phyloP scores from a whole-genome alignment of 2,113 vertebrate species.

The Pelvicachromis taeniatus region DNA sequence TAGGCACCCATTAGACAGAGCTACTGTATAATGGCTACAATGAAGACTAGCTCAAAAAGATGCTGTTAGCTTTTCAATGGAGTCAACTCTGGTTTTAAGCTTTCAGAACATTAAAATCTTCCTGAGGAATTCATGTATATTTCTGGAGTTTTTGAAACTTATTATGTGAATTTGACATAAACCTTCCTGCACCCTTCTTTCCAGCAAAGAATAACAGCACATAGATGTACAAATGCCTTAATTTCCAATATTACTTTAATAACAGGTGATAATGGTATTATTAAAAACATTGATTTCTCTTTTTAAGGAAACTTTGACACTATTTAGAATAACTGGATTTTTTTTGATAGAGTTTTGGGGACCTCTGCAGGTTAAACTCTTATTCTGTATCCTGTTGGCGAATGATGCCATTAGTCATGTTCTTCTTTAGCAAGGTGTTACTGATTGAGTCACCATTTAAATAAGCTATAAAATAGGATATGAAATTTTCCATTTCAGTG shows the following conservation, averaged over 20 bases:
- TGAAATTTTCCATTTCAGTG: not conserved
- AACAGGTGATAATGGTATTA: not conserved
- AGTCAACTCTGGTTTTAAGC: not conserved
- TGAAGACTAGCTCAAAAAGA: not conserved
- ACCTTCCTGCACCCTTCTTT: not conserved
- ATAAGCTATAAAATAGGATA: not conserved
- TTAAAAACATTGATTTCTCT: not conserved
- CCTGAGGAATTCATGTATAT: not conserved
- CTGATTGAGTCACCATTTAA: not conserved
- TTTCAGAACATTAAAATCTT: not conserved
- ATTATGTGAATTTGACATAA: not conserved
- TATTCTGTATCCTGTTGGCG: not conserved
- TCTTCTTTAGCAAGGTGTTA: not conserved
- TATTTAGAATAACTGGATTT: not conserved
- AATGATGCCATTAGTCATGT: not conserved
- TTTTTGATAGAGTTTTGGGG: conserved; percentile 16
- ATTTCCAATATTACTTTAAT: not conserved
- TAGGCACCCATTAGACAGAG: not conserved
- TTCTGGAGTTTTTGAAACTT: not conserved
- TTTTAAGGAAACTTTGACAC: not conserved
- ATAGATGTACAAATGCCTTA: not conserved
- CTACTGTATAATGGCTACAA: not conserved
- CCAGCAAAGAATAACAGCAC: not conserved
- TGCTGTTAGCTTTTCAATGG: not conserved
- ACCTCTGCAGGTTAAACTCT: conserved; percentile 44